Evolutionary conservation across 2,113 vertebrate species (phyloP).

Genomic region (Lamprologus lemairii): DNA sequence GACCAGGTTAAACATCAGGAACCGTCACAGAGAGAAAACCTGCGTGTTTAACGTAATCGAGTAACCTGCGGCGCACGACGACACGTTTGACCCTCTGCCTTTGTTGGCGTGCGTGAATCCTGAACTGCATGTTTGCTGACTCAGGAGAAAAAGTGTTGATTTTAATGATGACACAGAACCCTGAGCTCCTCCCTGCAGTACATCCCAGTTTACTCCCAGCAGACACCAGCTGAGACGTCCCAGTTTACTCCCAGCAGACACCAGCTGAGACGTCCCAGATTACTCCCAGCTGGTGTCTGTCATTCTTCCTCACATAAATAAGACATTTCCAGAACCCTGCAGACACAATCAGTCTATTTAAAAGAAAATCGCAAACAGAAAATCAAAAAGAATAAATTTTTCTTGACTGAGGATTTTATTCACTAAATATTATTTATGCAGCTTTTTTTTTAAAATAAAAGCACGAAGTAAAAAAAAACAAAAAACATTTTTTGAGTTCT

Average conservation of each 20-base stretch:
- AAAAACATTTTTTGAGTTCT: accelerated
- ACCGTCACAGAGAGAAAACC: background rate
- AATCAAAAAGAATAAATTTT: background rate
- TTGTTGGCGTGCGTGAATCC: background rate
- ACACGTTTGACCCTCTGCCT: accelerated
- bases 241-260: background rate
- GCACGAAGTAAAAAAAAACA: accelerated
- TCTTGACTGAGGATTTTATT: background rate
- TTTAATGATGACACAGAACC: background rate
- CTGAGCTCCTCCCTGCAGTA: background rate
- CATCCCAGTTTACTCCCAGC: background rate
- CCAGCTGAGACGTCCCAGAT: background rate
- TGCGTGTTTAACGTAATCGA: background rate
- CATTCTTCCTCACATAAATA: background rate
- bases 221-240: background rate
- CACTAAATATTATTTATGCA: background rate
- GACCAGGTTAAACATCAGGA: background rate
- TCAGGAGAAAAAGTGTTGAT: background rate
- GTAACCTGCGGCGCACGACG: accelerated
- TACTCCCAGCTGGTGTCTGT: background rate
- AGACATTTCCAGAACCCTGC: background rate
- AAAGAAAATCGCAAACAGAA: background rate
- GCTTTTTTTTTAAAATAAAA: background rate
- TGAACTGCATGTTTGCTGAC: background rate
- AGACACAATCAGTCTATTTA: background rate